phyloP scores from a whole-genome alignment of 2,797 vertebrate species.

The Silurus aristotelis region DNA sequence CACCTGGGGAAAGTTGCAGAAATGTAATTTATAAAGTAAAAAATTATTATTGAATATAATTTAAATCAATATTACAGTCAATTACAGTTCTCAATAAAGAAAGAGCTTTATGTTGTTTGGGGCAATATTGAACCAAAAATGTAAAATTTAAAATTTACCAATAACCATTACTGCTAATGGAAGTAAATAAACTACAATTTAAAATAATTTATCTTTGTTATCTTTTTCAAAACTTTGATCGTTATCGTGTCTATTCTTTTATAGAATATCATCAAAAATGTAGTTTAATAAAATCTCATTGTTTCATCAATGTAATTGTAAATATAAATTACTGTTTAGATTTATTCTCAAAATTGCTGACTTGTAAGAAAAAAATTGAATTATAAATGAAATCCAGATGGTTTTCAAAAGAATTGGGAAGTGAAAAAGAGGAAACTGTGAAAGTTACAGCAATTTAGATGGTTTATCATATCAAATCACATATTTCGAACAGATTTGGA shows the following conservation, averaged over 20 bases:
- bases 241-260: background rate
- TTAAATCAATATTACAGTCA: background rate
- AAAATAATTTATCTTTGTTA: background rate
- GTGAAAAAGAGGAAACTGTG: slow-evolving; percentile 9
- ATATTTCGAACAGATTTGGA: background rate
- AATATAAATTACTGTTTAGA: background rate
- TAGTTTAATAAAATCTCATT: background rate
- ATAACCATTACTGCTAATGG: background rate
- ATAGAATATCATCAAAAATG: background rate
- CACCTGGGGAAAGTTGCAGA: background rate
- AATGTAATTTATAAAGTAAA: background rate
- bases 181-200: background rate
- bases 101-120: background rate
- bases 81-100: background rate
- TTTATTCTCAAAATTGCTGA: background rate
- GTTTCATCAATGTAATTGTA: background rate
- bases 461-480: background rate
- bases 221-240: background rate
- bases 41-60: background rate
- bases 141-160: no score
- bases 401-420: slow-evolving; percentile 10
- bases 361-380: background rate
- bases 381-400: background rate
- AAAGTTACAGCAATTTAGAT: background rate
- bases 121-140: background rate